A percentile compares a stretch with the other conserved stretches of the same genome.
Conservation (phyloP, 1,140 invertebrate genomes). For the Ips nitidus region DNA sequence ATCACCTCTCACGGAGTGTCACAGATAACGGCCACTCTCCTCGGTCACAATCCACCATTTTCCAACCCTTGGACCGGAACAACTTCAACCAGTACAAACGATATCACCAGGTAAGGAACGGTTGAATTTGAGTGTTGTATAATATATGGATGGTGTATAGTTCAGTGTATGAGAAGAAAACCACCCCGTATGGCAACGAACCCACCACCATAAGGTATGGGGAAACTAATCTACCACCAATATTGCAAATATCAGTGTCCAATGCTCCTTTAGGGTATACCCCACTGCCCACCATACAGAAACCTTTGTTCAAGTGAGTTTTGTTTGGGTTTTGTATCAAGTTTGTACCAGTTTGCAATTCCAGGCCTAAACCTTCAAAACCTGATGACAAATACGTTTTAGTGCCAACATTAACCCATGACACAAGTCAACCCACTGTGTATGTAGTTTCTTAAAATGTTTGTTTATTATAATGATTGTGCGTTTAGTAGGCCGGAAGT, state of each 20-base stretch:
- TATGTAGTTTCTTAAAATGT: conserved; percentile 12
- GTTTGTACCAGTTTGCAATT: no score
- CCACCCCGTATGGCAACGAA: conserved; percentile 40
- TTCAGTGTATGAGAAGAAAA: conserved; percentile 31
- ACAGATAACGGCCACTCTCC: conserved; percentile 57
- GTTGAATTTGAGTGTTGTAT: no score
- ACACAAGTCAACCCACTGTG: conserved; percentile 47
- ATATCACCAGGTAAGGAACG: conserved; percentile 43
- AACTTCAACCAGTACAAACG: no score
- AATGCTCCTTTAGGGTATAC: conserved; percentile 45
- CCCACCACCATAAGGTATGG: conserved; percentile 40
- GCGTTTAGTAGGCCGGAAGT: neutral
- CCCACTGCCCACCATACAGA: conserved; percentile 38
- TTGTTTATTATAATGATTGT: no score
- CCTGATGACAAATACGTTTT: conserved; percentile 54
- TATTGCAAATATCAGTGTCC: conserved; percentile 47
- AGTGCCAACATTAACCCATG: conserved; percentile 57
- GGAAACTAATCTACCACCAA: conserved; percentile 38
- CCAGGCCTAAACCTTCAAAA: conserved; percentile 45
- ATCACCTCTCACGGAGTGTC: conserved; percentile 52
- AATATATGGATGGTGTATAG: no score
- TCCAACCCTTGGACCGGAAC: neutral
- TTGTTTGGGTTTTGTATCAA: neutral
- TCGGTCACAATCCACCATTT: conserved; percentile 43
- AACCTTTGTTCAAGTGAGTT: conserved; percentile 42